Evolutionary conservation across 2,888 invertebrate genomes (phyloP), one percentile per base, ranked within the genome.

Genomic region (Tenthredo notha): DNA sequence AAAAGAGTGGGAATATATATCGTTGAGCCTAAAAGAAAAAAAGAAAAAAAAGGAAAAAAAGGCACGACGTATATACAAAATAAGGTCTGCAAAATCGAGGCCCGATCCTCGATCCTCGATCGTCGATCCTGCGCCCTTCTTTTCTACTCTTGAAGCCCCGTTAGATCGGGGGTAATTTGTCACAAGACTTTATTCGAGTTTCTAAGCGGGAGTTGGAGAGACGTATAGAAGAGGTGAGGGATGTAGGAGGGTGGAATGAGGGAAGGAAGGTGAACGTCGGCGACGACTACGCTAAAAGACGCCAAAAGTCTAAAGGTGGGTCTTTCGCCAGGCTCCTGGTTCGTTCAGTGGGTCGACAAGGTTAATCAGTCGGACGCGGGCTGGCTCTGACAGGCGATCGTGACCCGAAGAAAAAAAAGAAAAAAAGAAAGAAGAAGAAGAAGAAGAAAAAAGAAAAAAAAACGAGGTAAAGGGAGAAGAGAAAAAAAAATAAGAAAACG

Each of bases 291-390:
- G 50, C 77, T 80, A 40, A 80, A 80, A 80, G 78, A 80, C 58
- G 78, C 78, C 50, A 61, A 80, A 80, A 80, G 61, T 80, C 78
- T 80, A 61, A 80, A 80, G 78, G 78, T 40, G 37, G 47, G 67
- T 83, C 67, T 65, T 33, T 67, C 29, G 40, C 15, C 82, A 9
- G 25, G 65, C 54, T 40, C 50, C 67, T 65, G 83, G 67, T 67
- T 67, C 33, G 83, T 83, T 67, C 47, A 65, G 67, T 83, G 83
- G 83, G 67, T 83, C 83, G 83, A 83, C 67, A 70, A 83, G 83
- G 83, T 83, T 83, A 67, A 83, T 83, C 83, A 83, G 83, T 70
- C 67, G 83, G 83, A 83, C 83, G 83, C 83, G 83, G 83, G 83
- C 83, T 83, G 83, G 83, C 21, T 70, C 61, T 83, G 83, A 83